A percentile compares a stretch with the other conserved stretches of the same genome.
Evolutionary conservation across 2,797 vertebrate species (phyloP).

Genomic region (Chaetophractus vellerosus): DNA sequence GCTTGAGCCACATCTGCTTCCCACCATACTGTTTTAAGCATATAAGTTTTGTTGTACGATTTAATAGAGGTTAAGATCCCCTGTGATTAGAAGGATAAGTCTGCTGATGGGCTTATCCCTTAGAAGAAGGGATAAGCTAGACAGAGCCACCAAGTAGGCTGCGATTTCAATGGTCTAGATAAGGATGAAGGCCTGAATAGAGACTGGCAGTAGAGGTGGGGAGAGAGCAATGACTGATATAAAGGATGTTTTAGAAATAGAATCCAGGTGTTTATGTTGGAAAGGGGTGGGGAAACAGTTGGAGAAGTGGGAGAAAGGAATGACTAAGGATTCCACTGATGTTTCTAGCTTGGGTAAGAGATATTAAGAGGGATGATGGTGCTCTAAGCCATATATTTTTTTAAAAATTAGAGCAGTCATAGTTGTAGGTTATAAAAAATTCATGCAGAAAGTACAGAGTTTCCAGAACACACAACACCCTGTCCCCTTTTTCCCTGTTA

Average conservation of each 20-base stretch:
- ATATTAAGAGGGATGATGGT: not conserved
- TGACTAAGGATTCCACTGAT: not conserved
- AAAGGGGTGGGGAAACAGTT: not conserved
- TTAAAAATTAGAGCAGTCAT: too few species aligned
- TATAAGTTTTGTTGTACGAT: not conserved
- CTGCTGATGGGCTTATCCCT: not conserved
- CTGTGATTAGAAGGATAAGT: not conserved
- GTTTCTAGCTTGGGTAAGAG: not conserved
- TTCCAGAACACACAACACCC: too few species aligned
- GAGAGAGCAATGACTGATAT: not conserved
- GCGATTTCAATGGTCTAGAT: not conserved
- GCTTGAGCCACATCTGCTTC: too few species aligned
- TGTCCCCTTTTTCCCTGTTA: too few species aligned
- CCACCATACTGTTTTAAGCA: not conserved
- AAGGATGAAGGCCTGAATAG: not conserved
- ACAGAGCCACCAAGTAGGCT: not conserved
- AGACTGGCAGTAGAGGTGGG: not conserved
- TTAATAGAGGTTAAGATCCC: not conserved
- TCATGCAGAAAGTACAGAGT: too few species aligned
- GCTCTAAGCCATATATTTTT: not conserved
- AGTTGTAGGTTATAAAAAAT: too few species aligned
- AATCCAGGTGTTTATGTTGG: not conserved
- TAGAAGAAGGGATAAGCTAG: not conserved
- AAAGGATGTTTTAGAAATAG: not conserved
- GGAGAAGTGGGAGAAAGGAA: not conserved